Conservation (phyloP, 2,113 vertebrate species). For the Struthio camelus region DNA sequence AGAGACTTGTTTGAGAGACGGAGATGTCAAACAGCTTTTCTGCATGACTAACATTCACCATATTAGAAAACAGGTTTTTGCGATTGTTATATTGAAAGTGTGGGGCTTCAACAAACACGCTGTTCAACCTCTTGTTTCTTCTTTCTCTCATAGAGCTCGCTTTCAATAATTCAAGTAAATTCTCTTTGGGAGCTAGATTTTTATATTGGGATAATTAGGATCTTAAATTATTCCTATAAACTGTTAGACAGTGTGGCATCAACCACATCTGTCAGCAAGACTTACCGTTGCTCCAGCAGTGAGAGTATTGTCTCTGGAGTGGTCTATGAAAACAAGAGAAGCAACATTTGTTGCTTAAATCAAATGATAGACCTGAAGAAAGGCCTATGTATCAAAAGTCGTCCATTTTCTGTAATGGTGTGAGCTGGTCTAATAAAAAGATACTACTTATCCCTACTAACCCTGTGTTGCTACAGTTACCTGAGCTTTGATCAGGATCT, state of each 20-base stretch:
- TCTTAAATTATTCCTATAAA: not conserved
- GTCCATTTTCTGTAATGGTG: not conserved
- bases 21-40: not conserved
- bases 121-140: not conserved
- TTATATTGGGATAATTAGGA: not conserved
- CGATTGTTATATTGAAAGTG: not conserved
- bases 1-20: not conserved
- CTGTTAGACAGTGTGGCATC: not conserved
- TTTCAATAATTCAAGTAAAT: slow-evolving; percentile 1
- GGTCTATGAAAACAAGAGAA: not conserved
- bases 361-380: not conserved
- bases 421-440: not conserved
- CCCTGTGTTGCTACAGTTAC: not conserved
- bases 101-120: not conserved
- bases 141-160: not conserved
- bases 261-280: not conserved
- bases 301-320: not conserved
- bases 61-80: not conserved
- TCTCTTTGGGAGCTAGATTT: not conserved
- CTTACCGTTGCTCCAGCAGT: not conserved
- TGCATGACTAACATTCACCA: not conserved
- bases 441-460: not conserved
- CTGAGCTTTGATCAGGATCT: slow-evolving; percentile 22
- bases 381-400: not conserved
- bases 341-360: not conserved